Percentiles rank a stretch among this genome's conserved stretches.
Evolutionary conservation across 2,888 invertebrate species (phyloP).

Genomic region (Gryllus longicercus): DNA sequence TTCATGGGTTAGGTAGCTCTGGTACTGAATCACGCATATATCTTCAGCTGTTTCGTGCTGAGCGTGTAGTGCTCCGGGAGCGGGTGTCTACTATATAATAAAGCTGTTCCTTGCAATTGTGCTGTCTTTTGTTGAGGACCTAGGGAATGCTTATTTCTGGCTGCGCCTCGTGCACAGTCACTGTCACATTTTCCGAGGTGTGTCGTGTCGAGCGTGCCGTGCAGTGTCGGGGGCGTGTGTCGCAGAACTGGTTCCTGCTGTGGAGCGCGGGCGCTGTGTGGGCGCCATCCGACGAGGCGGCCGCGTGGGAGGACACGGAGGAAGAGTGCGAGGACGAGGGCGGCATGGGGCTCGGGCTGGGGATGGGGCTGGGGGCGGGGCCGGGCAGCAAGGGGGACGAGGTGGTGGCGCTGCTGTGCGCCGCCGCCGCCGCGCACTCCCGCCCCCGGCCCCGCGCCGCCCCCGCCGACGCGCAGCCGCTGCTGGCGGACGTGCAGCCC

Average conservation of each 20-base stretch:
- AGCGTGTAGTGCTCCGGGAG: too few relatives aligned
- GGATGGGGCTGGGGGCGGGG: neutral
- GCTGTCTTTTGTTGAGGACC: too few relatives aligned
- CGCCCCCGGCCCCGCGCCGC: neutral
- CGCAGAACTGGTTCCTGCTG: neutral
- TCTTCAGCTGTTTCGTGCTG: too few relatives aligned
- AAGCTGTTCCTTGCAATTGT: too few relatives aligned
- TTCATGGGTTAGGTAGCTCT: too few relatives aligned
- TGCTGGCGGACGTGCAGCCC: neutral
- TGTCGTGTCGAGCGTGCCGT: too few relatives aligned
- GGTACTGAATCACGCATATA: too few relatives aligned
- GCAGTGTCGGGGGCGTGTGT: neutral
- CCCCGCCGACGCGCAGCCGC: neutral
- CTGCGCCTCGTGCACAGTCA: too few relatives aligned
- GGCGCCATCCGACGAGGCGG: neutral
- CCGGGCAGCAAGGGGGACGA: neutral
- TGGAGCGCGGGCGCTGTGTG: neutral
- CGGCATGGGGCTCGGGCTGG: neutral
- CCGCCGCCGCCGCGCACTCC: neutral
- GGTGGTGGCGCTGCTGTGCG: neutral
- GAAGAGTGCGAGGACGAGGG: neutral
- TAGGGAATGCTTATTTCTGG: too few relatives aligned
- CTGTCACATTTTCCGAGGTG: too few relatives aligned
- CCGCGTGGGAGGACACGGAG: neutral
- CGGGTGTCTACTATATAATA: neutral